Evolutionary conservation across 2,797 vertebrate genomes (phyloP), one percentile per base, ranked within the genome.

Genomic region (Aeoliscus strigatus): DNA sequence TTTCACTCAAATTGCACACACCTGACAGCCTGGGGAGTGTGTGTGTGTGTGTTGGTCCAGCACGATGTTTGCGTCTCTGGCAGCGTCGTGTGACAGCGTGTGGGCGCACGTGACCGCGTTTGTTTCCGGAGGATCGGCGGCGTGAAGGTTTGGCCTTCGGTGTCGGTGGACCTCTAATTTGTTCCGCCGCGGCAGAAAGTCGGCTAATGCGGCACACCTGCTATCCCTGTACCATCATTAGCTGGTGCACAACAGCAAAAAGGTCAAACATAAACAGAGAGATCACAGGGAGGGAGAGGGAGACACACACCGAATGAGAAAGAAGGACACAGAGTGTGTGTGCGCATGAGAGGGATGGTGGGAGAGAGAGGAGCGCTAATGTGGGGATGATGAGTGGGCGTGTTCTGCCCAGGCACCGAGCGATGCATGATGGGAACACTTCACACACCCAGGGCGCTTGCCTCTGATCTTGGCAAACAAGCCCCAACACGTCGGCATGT

Each of bases 201-300:
- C 68, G 74, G 65, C 83, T 90, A 89, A 88, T 88, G 83, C 78
- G 51, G 65, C 77, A 52, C 88, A 88, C 86, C 87, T 88, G 87
- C 84, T 83, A 69, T 80, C 79, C 60, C 77, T 69, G 72, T 60
- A 59, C 79, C 81, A 57, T 86, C 82, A 84, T 87, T 88, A 88
- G 78, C 79, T 9, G 57, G 55, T 49, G 70, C 74, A 66, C 60
- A 73, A 47, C 58, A 30, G 75, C 68, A 55, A 78, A 79, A 80
- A 81, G 86, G 86, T 88, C 86, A 83, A 67, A 75, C 74, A 79
- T 73, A 81, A 78, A 79, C 69, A 47, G 72, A 68, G 70, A 80
- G 85, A 82, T 87, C 82, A 86, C 63, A 72, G 69, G 60, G 78
- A 74, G 73, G 66, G 57, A 75, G 76, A 80, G 60, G 55, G 57